A percentile compares a stretch with the other conserved stretches of the same genome.
These are phyloP conservation scores for Ephestia elutella DNA, from an alignment of 1,140 invertebrate species.

Conservation along the genomic window DNA sequence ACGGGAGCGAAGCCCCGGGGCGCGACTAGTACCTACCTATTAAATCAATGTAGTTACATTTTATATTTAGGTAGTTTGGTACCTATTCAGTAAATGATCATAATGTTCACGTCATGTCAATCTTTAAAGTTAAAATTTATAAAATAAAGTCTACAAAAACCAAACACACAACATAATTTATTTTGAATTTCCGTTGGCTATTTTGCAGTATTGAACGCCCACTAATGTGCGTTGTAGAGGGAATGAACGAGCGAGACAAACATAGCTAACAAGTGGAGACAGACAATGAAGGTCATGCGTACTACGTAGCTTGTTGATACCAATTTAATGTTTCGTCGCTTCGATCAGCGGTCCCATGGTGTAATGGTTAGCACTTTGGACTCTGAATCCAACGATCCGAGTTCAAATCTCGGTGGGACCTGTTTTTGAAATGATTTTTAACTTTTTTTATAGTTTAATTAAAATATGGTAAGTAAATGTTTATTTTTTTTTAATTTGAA, in stretches of 20 bases:
- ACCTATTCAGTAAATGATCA: too few relatives aligned
- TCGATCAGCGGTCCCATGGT: conserved; percentile 79
- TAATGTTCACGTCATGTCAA: too few relatives aligned
- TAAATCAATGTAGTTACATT: too few relatives aligned
- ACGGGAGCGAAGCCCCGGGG: too few relatives aligned
- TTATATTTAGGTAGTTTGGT: too few relatives aligned
- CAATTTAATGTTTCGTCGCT: conserved; percentile 9
- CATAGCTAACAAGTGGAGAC: conserved; percentile 7
- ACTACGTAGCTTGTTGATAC: conserved; percentile 10
- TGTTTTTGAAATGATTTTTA: too few relatives aligned
- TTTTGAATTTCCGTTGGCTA: not conserved
- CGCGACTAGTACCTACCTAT: too few relatives aligned
- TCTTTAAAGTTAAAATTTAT: too few relatives aligned
- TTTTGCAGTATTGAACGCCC: not conserved
- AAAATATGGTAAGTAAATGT: too few relatives aligned
- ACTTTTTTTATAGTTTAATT: conserved; percentile 10
- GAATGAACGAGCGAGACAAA: not conserved
- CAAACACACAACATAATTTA: not conserved
- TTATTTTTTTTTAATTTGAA: too few relatives aligned
- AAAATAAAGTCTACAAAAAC: not conserved
- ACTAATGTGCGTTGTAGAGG: not conserved
- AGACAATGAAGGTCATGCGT: conserved; percentile 21
- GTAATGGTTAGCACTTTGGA: conserved; percentile 87
- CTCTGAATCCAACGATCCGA: conserved; percentile 89
- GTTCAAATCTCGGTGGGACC: conserved; percentile 86